Base-by-base conservation (phyloP, 1,140 invertebrate species). In the Prorops nasuta region DNA sequence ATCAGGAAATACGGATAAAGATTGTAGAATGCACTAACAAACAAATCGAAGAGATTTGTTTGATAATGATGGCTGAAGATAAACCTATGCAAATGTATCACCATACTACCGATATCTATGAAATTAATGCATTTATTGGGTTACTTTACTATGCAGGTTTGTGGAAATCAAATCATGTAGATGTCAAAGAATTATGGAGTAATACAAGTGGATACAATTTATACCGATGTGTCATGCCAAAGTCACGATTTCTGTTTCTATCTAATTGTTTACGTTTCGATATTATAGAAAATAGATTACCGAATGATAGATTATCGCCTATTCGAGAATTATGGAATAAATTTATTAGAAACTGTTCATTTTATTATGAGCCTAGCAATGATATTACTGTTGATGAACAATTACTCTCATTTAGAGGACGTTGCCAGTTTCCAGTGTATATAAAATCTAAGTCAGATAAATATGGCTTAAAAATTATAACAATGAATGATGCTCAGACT, bases 311-410 rank as follows among this genome's bases (percentile, higher is more conserved):
- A 42, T 72, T 74, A 58, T 60, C 63, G 35, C 60, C 50, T 9
- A 66, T 75, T 8, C 46, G 63, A 42, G 56, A 71, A 46, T 49
- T 74, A 36, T 77, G 69, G 69, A 53, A 70, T 21, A 56, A 58
- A 8, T 67, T 72, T 48, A 49, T 48, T 14, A 17, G 9, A n/a
- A 54, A 56, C 12, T 58, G 56, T 24, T 40, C 15, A 24, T 39
- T 46, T 15, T 22, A 19, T 40, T 59, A 59, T 31, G 44, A 32
- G n/a, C n/a, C n/a, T n/a, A n/a, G n/a, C n/a, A n/a, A n/a, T n/a
- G n/a, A n/a, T n/a, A n/a, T n/a, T n/a, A n/a, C n/a, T n/a, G n/a
- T n/a, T n/a, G n/a, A n/a, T n/a, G n/a, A n/a, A n/a, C n/a, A n/a
- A n/a, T n/a, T n/a, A n/a, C n/a, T n/a, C n/a, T n/a, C n/a, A n/a